These are phyloP conservation scores for Zenarchopterus dispar DNA, from an alignment of 2,797 vertebrate species.

Conservation along the genomic window DNA sequence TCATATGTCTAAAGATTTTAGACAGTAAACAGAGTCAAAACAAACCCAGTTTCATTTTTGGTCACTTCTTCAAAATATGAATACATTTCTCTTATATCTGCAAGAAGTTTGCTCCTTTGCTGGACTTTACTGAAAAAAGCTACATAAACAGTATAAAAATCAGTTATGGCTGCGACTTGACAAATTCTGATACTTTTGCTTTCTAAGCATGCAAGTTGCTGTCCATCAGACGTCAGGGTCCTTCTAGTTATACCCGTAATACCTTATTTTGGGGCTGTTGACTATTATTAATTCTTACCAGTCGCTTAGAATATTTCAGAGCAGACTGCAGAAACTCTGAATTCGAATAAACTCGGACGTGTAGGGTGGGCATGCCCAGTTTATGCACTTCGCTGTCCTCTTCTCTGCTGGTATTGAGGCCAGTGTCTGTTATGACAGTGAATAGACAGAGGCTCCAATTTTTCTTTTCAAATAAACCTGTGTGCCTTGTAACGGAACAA, in stretches of 20 bases:
- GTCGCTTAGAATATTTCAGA: conserved; percentile 13
- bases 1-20: background rate
- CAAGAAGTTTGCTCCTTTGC: conserved; percentile 19
- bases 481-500: conserved; percentile 74
- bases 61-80: conserved; percentile 9
- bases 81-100: conserved; percentile 6
- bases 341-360: conserved; percentile 24
- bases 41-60: conserved; percentile 6
- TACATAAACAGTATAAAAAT: conserved; percentile 35
- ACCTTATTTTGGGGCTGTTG: conserved; percentile 10
- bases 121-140: conserved; percentile 18
- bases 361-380: conserved; percentile 18
- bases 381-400: conserved; percentile 1
- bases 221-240: conserved; percentile 42
- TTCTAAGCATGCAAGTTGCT: conserved; percentile 18
- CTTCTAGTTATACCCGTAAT: conserved; percentile 34
- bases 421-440: conserved; percentile 20
- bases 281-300: conserved; percentile 18
- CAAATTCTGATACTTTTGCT: conserved; percentile 26
- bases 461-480: conserved; percentile 65
- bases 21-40: conserved; percentile 16
- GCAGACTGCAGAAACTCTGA: conserved; percentile 13
- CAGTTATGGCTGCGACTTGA: conserved; percentile 13
- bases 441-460: conserved; percentile 37
- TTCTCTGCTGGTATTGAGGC: conserved; percentile 7